Evolutionary conservation across 2,888 invertebrate genomes (phyloP).

Genomic region (Harpalus rubripes): DNA sequence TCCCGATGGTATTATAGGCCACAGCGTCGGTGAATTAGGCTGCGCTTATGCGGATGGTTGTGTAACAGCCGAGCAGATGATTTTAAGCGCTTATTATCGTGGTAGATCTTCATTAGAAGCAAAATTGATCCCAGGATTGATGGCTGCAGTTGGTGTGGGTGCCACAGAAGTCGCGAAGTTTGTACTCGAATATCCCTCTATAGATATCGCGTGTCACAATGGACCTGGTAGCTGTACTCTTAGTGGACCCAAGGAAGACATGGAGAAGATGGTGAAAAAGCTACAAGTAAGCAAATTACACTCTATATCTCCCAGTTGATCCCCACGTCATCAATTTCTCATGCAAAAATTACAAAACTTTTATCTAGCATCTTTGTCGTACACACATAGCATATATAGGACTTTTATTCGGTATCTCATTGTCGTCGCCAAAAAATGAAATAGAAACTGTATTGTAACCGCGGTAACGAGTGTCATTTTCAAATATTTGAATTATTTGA

Average conservation of each 20-base stretch:
- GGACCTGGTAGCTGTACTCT: conserved; percentile 87
- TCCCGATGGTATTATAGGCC: conserved; percentile 89
- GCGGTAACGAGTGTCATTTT: too few species aligned
- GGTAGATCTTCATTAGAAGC: conserved; percentile 87
- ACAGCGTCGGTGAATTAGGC: conserved; percentile 96
- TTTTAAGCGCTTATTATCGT: conserved; percentile 90
- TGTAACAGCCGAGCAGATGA: conserved; percentile 91
- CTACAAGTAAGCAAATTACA: conserved; percentile 75
- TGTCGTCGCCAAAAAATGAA: too few species aligned
- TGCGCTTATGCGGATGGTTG: conserved; percentile 97
- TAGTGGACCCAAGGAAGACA: conserved; percentile 85
- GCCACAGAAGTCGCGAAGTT: conserved; percentile 80
- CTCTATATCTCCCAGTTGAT: too few species aligned
- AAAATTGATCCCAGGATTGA: conserved; percentile 86
- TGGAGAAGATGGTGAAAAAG: conserved; percentile 81
- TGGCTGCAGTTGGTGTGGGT: conserved; percentile 90
- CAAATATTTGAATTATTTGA: too few species aligned
- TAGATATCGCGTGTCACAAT: conserved; percentile 90
- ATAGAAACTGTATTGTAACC: too few species aligned
- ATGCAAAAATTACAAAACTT: too few species aligned
- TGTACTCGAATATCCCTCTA: conserved; percentile 80
- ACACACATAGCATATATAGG: too few species aligned
- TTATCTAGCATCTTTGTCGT: too few species aligned
- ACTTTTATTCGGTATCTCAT: too few species aligned
- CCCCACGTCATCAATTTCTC: too few species aligned